These are phyloP conservation scores for Conomelus anceps DNA, from an alignment of 2,888 invertebrate species.

Conservation along the genomic window DNA sequence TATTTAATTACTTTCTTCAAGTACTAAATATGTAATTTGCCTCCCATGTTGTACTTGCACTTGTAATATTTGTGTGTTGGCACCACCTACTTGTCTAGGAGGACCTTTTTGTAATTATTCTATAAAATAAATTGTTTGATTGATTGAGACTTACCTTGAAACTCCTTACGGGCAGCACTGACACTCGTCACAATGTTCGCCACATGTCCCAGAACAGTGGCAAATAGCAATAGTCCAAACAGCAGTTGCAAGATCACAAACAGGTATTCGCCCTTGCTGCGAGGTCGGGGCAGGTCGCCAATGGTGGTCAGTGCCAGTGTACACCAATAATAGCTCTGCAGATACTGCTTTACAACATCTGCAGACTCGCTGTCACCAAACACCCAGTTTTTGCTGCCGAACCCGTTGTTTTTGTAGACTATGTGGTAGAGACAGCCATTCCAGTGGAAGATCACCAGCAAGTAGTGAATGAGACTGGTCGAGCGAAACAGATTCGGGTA, in stretches of 20 bases:
- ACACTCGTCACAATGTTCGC: conserved; percentile 98
- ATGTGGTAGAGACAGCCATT: conserved; percentile 98
- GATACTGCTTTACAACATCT: conserved; percentile 88
- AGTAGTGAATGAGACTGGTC: conserved; percentile 87
- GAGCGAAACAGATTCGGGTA: conserved; percentile 95
- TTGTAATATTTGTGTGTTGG: too few species aligned
- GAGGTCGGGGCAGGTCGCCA: conserved; percentile 83
- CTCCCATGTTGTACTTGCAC: too few species aligned
- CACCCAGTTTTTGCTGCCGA: conserved; percentile 89
- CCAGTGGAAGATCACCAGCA: conserved; percentile 98
- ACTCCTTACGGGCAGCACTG: conserved; percentile 94
- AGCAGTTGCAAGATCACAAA: conserved; percentile 92
- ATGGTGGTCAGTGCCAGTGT: conserved; percentile 93
- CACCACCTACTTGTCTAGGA: too few species aligned
- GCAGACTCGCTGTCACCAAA: conserved; percentile 77
- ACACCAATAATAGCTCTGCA: conserved; percentile 98
- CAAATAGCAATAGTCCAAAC: conserved; percentile 90
- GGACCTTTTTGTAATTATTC: neutral
- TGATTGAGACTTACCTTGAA: conserved; percentile 74
- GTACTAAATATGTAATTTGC: neutral
- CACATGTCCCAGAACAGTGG: conserved; percentile 93
- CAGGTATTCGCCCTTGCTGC: conserved; percentile 89
- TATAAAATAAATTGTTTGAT: too few species aligned
- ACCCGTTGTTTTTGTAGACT: conserved; percentile 90
- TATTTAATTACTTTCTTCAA: neutral